phyloP scores from a whole-genome alignment of 2,113 vertebrate species.

The Cryptotis parvus region DNA sequence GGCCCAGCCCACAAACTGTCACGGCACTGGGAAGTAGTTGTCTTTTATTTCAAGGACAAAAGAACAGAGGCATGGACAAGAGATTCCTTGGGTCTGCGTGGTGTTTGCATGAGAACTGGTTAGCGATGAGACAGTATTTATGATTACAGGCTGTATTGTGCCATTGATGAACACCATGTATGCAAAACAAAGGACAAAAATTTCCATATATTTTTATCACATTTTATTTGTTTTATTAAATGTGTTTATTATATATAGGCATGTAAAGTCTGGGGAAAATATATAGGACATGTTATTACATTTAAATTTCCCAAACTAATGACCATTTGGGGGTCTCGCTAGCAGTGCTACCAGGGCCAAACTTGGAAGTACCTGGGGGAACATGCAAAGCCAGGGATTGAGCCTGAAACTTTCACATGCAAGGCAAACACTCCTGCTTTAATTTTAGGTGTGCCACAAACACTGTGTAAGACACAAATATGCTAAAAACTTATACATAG shows the following conservation, averaged over 20 bases:
- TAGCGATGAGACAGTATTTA: neutral
- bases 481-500: neutral
- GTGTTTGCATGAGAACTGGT: neutral
- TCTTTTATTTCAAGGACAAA: constrained; percentile 28
- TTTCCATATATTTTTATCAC: neutral
- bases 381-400: no score
- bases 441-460: neutral
- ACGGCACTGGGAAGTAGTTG: neutral
- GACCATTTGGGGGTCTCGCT: neutral
- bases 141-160: neutral
- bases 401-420: no score
- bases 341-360: no score
- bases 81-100: neutral
- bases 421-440: neutral
- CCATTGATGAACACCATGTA: neutral
- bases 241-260: neutral
- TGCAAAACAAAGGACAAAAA: neutral
- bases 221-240: constrained; percentile 20
- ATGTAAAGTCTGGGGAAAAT: neutral
- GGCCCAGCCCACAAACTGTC: neutral
- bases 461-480: neutral
- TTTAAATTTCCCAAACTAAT: constrained; percentile 34
- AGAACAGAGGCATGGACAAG: neutral
- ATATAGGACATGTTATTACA: neutral
- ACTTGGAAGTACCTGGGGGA: no score